Conservation (phyloP, 2,888 invertebrate species). For the Papilio demoleus region DNA sequence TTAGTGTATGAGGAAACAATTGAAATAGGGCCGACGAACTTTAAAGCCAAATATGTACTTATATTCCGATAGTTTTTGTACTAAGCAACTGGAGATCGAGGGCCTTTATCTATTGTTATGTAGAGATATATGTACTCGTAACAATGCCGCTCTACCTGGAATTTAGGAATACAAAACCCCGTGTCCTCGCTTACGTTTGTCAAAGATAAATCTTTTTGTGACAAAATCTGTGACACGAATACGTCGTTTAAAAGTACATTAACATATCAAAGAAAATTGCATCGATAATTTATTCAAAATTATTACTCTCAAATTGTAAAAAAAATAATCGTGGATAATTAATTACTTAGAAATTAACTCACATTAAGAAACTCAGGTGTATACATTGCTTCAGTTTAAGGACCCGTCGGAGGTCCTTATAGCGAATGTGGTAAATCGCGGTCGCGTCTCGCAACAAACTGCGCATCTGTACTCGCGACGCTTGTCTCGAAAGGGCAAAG, state of each 20-base stretch:
- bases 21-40: conserved; percentile 17
- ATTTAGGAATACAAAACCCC: conserved; percentile 6
- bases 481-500: not conserved
- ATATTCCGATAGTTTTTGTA: not conserved
- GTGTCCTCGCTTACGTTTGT: not conserved
- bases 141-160: conserved; percentile 16
- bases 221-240: not conserved
- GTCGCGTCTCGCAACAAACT: not conserved
- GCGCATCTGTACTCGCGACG: not conserved
- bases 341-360: too few species aligned
- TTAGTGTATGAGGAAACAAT: not conserved
- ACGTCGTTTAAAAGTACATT: not conserved
- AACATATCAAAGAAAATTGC: too few species aligned
- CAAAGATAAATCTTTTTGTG: not conserved
- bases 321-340: too few species aligned
- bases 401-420: not conserved
- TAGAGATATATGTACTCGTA: not conserved
- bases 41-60: not conserved
- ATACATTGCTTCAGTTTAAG: not conserved
- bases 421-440: too few species aligned
- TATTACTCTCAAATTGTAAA: too few species aligned
- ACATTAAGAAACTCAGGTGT: not conserved
- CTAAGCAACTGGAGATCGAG: not conserved
- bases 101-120: conserved; percentile 13
- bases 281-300: too few species aligned